These are phyloP conservation scores for Symphodus melops DNA, from an alignment of 2,113 vertebrate species.

Conservation along the genomic window DNA sequence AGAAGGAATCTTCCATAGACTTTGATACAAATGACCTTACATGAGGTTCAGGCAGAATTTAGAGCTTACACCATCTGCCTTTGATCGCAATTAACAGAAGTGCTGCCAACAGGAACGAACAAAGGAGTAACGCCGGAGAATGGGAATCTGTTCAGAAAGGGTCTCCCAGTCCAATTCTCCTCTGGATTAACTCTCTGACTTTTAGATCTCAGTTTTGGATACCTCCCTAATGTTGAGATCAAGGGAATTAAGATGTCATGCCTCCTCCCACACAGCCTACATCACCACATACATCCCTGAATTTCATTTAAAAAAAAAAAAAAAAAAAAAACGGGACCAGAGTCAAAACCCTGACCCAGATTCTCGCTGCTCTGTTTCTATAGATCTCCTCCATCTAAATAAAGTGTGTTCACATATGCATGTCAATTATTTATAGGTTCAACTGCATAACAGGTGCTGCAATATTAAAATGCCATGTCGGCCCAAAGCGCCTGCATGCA, in stretches of 20 bases:
- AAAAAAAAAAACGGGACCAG: neutral
- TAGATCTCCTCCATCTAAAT: slow-evolving; percentile 10
- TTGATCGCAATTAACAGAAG: slow-evolving; percentile 26
- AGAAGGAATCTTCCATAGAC: neutral
- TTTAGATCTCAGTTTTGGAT: slow-evolving; percentile 16
- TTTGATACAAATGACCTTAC: neutral
- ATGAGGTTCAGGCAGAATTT: neutral
- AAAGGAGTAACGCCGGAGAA: neutral
- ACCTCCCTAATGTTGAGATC: slow-evolving; percentile 36
- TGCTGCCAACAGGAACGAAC: slow-evolving; percentile 5
- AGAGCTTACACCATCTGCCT: slow-evolving; percentile 13
- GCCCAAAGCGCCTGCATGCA: slow-evolving; percentile 5
- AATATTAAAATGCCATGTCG: slow-evolving; percentile 39
- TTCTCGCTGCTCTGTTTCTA: slow-evolving; percentile 19
- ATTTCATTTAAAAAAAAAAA: slow-evolving; percentile 25
- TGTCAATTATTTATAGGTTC: slow-evolving; percentile 59
- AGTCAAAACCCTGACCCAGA: slow-evolving; percentile 61
- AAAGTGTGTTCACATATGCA: slow-evolving; percentile 16
- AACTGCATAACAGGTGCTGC: slow-evolving; percentile 23
- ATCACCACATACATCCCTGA: slow-evolving; percentile 7
- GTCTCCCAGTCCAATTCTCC: slow-evolving; percentile 12
- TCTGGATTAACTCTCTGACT: neutral
- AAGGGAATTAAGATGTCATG: slow-evolving; percentile 43
- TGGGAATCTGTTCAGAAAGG: neutral
- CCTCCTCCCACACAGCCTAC: slow-evolving; percentile 40